phyloP scores from a whole-genome alignment of 2,113 vertebrate genomes.

The Picathartes gymnocephalus region DNA sequence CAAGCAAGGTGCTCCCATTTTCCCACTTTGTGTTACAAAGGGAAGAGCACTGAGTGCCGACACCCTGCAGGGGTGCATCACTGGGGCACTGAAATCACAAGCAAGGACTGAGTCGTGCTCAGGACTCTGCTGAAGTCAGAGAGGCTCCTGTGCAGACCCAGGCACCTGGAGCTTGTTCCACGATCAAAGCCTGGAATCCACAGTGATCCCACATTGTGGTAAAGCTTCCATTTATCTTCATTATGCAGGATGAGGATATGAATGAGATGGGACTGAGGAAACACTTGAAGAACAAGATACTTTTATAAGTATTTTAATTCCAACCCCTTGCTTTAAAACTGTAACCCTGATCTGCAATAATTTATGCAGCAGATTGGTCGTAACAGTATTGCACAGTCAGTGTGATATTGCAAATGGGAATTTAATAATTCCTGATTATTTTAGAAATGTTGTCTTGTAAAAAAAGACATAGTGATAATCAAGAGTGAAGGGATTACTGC shows the following conservation, averaged over 20 bases:
- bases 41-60: neutral
- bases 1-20: neutral
- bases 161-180: neutral
- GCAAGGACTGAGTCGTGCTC: no score
- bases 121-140: neutral
- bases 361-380: neutral
- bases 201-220: neutral
- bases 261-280: neutral
- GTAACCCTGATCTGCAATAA: neutral
- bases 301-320: neutral
- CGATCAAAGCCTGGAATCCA: fast-evolving
- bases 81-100: neutral
- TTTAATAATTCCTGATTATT: constrained; percentile 19
- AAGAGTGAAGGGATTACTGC: neutral
- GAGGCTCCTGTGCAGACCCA: neutral
- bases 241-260: neutral
- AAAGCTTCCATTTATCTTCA: neutral
- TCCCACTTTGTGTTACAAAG: neutral
- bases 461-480: constrained; percentile 7
- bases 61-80: neutral
- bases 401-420: neutral
- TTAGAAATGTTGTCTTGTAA: neutral
- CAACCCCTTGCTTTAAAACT: neutral
- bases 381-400: neutral
- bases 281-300: neutral